phyloP scores from a whole-genome alignment of 2,888 invertebrate genomes.

The Celastrina argiolus region DNA sequence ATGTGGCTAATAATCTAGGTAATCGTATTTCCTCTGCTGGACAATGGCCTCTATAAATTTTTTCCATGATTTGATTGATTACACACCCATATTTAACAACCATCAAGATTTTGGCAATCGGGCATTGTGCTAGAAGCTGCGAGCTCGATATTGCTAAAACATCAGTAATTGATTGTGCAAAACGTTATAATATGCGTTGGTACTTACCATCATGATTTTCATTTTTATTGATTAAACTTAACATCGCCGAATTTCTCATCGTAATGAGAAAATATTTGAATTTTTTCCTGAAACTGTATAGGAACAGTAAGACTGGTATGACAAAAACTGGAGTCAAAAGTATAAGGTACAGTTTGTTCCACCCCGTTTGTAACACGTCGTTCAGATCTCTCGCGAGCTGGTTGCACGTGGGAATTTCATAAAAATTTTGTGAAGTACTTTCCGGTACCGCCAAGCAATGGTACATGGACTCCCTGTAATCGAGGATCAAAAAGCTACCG shows the following conservation, averaged over 20 bases:
- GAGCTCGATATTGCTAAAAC: too few relatives aligned
- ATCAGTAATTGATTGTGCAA: too few relatives aligned
- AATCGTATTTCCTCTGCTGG: too few relatives aligned
- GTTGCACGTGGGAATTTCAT: conserved; percentile 41
- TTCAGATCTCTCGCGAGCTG: conserved; percentile 34
- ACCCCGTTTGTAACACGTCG: conserved; percentile 32
- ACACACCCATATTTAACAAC: too few relatives aligned
- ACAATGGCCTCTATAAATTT: too few relatives aligned
- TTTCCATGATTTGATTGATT: too few relatives aligned
- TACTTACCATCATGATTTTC: conserved; percentile 50
- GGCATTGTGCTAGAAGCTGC: too few relatives aligned
- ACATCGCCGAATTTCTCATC: conserved; percentile 75
- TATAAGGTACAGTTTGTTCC: conserved; percentile 40
- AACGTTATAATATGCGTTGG: too few relatives aligned
- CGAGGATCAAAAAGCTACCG: conserved; percentile 47
- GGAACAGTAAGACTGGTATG: conserved; percentile 39
- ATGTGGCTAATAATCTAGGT: too few relatives aligned
- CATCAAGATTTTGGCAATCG: too few relatives aligned
- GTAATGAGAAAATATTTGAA: conserved; percentile 78
- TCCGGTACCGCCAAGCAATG: conserved; percentile 44
- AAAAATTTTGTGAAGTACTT: conserved; percentile 38
- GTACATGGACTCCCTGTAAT: conserved; percentile 43
- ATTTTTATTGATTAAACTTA: conserved; percentile 74
- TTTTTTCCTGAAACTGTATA: conserved; percentile 64
- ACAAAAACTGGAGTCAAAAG: conserved; percentile 41